Percentiles rank a stretch among this genome's conserved stretches.
These are phyloP conservation scores for Ariolimax columbianus DNA, from an alignment of 2,888 invertebrate genomes.

Conservation along the genomic window DNA sequence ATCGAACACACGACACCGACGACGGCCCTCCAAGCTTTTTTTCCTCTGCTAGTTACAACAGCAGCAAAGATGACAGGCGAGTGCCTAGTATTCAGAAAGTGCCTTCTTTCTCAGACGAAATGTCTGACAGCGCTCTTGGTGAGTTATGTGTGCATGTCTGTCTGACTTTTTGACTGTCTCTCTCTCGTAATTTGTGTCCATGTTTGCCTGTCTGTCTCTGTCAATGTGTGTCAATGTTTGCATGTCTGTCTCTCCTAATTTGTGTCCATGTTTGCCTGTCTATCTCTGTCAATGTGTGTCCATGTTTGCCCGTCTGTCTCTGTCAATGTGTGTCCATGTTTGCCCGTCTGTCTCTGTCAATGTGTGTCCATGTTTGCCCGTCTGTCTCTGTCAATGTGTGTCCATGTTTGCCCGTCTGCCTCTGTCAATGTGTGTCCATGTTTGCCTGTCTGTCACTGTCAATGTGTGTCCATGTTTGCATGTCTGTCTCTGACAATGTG, in stretches of 20 bases:
- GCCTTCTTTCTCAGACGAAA: conserved; percentile 51
- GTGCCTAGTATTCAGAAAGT: conserved; percentile 54
- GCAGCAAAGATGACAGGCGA: conserved; percentile 49
- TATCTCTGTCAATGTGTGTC: too few species aligned
- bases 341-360: too few species aligned
- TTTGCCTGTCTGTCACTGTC: not conserved
- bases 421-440: not conserved
- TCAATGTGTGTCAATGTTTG: too few species aligned
- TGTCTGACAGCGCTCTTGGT: conserved; percentile 35
- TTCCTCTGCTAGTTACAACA: not conserved
- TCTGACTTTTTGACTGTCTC: conserved; percentile 4
- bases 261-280: too few species aligned
- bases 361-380: not conserved
- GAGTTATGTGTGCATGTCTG: conserved; percentile 1
- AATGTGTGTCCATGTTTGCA: not conserved
- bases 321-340: too few species aligned
- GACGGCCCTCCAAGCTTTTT: not conserved
- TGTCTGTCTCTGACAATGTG: not conserved
- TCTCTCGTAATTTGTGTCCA: too few species aligned
- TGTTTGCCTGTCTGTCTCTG: too few species aligned
- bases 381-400: not conserved
- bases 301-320: too few species aligned
- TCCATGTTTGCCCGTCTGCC: not conserved
- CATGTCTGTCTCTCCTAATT: too few species aligned
- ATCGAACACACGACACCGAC: conserved; percentile 13